phyloP scores from a whole-genome alignment of 2,888 invertebrate genomes.

The Coenonympha glycerion region DNA sequence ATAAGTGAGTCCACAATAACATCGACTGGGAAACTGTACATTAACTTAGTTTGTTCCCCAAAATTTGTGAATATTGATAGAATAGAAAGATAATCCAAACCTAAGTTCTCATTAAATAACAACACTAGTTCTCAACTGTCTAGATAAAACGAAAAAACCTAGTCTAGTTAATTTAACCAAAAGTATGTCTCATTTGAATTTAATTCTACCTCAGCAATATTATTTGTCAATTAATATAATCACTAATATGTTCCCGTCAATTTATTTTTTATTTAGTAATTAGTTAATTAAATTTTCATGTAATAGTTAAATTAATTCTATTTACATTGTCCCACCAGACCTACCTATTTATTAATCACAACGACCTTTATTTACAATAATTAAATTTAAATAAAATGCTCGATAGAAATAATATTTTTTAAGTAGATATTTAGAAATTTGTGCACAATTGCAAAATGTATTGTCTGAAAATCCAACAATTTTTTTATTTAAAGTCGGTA shows the following conservation, averaged over 20 bases:
- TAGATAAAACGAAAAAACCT: not conserved
- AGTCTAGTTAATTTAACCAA: not conserved
- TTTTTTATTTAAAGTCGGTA: no score
- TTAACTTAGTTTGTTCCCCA: no score
- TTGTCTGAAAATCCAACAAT: not conserved
- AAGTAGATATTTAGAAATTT: not conserved
- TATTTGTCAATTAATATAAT: constrained; percentile 22
- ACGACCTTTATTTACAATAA: constrained; percentile 22
- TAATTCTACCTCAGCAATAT: constrained; percentile 35
- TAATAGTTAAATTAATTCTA: constrained; percentile 12
- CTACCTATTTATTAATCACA: constrained; percentile 5
- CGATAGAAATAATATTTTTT: constrained; percentile 3
- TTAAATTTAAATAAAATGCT: not conserved
- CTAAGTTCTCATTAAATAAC: no score
- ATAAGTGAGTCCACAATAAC: no score
- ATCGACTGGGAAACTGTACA: no score
- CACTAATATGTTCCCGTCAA: constrained; percentile 21
- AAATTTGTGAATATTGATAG: no score
- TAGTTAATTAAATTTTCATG: not conserved
- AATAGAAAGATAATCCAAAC: no score
- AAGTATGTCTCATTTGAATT: not conserved
- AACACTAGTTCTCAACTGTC: not conserved
- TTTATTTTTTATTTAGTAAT: constrained; percentile 26
- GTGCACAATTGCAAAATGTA: not conserved
- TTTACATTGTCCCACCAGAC: constrained; percentile 13